phyloP scores from a whole-genome alignment of 2,113 vertebrate genomes.

The Cheirogaleus medius region DNA sequence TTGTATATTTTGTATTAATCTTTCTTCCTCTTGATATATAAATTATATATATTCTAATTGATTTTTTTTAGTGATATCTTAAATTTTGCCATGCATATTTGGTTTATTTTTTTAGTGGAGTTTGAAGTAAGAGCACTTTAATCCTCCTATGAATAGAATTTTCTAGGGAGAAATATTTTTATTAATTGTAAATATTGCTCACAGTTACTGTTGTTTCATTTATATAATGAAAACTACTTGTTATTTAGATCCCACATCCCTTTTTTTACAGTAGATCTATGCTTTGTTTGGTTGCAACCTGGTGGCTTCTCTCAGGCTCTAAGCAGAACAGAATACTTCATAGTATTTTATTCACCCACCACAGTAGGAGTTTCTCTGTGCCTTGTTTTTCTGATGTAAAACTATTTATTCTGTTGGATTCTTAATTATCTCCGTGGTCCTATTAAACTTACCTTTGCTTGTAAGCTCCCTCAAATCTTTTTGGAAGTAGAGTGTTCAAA shows the following conservation, averaged over 20 bases:
- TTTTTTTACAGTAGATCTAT: not conserved
- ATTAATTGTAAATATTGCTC: conserved; percentile 21
- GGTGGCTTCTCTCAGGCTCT: not conserved
- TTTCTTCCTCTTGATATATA: not conserved
- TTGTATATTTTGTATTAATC: not conserved
- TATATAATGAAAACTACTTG: not conserved
- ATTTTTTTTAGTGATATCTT: not conserved
- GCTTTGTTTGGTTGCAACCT: not conserved
- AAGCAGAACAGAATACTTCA: not conserved
- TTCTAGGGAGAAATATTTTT: not conserved
- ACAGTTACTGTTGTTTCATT: not conserved
- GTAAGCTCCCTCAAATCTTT: not conserved
- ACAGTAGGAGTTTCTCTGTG: not conserved
- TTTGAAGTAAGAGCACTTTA: conserved; percentile 11
- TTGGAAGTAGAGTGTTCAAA: not conserved
- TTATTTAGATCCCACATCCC: not conserved
- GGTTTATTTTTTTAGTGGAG: conserved; percentile 8
- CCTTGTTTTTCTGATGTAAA: conserved; percentile 13
- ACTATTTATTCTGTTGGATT: not conserved
- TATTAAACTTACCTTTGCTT: not conserved
- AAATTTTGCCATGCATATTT: not conserved
- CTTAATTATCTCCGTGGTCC: not conserved
- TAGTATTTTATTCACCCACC: not conserved
- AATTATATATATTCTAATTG: not conserved
- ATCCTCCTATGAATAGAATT: not conserved